Conservation (phyloP, 2,888 invertebrate genomes). For the Ormyrus pomaceus region DNA sequence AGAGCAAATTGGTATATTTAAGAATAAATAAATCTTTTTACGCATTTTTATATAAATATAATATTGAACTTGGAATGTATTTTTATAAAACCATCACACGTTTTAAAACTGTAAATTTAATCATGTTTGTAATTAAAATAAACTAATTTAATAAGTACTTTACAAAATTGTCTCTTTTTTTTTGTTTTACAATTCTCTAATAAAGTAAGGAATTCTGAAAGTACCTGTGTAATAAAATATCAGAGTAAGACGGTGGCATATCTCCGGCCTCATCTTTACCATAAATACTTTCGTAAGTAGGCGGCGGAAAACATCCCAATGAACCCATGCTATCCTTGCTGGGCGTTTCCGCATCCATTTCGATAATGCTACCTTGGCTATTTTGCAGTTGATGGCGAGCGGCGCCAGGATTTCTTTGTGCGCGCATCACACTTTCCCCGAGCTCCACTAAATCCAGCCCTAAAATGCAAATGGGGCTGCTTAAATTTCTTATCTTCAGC, state of each 20-base stretch:
- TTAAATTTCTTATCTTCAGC: too few species aligned
- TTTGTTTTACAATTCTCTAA: too few species aligned
- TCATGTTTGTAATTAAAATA: too few species aligned
- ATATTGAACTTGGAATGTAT: too few species aligned
- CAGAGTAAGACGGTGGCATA: conserved; percentile 72
- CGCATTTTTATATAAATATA: too few species aligned
- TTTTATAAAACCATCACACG: too few species aligned
- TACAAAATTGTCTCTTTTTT: too few species aligned
- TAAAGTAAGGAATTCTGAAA: too few species aligned
- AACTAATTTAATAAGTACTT: too few species aligned
- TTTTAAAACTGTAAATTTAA: too few species aligned
- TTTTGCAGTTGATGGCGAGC: conserved; percentile 73
- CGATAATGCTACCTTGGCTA: conserved; percentile 71
- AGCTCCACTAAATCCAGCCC: conserved; percentile 78
- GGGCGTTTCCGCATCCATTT: conserved; percentile 77
- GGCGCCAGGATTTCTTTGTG: conserved; percentile 70
- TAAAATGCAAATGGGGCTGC: not conserved
- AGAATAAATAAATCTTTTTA: too few species aligned
- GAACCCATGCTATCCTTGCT: conserved; percentile 77
- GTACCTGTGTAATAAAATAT: conserved; percentile 70
- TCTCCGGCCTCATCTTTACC: conserved; percentile 72
- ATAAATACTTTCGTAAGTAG: conserved; percentile 78
- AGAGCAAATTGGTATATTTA: too few species aligned
- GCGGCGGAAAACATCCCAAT: conserved; percentile 77
- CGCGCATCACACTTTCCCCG: conserved; percentile 77